Evolutionary conservation across 2,888 invertebrate species (phyloP).

Genomic region (Invenusta paracnida): DNA sequence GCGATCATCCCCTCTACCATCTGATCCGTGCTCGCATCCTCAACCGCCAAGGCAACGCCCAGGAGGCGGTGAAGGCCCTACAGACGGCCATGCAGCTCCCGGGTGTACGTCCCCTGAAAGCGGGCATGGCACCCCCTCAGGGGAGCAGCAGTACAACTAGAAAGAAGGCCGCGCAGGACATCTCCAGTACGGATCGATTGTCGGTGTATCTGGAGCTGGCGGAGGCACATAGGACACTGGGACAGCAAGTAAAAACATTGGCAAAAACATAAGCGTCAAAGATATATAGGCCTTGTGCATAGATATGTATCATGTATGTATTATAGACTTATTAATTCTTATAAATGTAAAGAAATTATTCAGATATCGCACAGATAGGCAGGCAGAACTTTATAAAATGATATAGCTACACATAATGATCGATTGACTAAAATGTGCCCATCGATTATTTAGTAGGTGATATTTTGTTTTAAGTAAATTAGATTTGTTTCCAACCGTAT

Average conservation of each 20-base stretch:
- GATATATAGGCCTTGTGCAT: no score
- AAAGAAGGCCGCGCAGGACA: slow-evolving; percentile 44
- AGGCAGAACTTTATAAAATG: no score
- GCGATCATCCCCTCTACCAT: slow-evolving; percentile 85
- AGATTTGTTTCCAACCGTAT: no score
- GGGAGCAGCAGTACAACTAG: neutral
- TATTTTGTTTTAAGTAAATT: no score
- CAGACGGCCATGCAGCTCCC: slow-evolving; percentile 71
- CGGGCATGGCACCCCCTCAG: neutral
- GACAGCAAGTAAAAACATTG: slow-evolving; percentile 64
- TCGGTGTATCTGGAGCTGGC: slow-evolving; percentile 81
- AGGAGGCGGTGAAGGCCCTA: slow-evolving; percentile 67
- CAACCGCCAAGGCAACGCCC: slow-evolving; percentile 68
- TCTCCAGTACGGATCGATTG: slow-evolving; percentile 73
- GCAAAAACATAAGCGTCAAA: no score
- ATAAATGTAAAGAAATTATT: no score
- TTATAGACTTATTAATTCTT: no score
- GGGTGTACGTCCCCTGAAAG: slow-evolving; percentile 61
- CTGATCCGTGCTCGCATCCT: slow-evolving; percentile 77
- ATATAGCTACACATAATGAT: no score
- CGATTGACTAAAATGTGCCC: no score
- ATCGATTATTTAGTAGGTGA: no score
- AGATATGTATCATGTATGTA: no score
- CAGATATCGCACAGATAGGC: no score
- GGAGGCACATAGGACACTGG: slow-evolving; percentile 69